Conservation (phyloP, 2,888 invertebrate species). For the Callimorpha dominula region DNA sequence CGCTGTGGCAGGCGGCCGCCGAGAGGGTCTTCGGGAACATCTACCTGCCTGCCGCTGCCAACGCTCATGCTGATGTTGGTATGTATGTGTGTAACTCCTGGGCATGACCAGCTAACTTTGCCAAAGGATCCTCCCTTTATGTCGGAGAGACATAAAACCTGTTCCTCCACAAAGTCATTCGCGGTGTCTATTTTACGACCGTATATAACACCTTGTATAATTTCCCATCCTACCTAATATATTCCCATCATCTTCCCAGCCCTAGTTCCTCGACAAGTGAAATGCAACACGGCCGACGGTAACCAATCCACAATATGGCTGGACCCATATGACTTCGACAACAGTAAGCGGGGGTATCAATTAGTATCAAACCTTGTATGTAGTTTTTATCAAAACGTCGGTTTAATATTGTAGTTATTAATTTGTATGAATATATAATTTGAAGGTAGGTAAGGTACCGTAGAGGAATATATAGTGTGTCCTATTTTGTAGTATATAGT, state of each 20-base stretch:
- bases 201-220: background rate
- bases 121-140: too few species aligned
- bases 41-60: slow-evolving; percentile 93
- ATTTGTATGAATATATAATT: too few species aligned
- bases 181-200: too few species aligned
- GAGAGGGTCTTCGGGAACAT: slow-evolving; percentile 95
- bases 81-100: slow-evolving; percentile 36
- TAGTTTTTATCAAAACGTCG: background rate
- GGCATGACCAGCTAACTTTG: too few species aligned
- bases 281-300: slow-evolving; percentile 55
- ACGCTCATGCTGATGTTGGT: slow-evolving; percentile 77
- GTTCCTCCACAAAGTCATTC: too few species aligned
- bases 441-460: too few species aligned
- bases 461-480: too few species aligned
- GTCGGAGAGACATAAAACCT: too few species aligned
- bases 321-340: slow-evolving; percentile 74
- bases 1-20: slow-evolving; percentile 94
- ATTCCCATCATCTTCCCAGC: slow-evolving; percentile 13
- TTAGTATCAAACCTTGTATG: slow-evolving; percentile 9
- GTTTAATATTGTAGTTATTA: too few species aligned
- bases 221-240: background rate
- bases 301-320: slow-evolving; percentile 57
- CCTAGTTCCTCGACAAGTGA: slow-evolving; percentile 58
- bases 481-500: too few species aligned
- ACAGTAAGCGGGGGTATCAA: slow-evolving; percentile 76